Evolutionary conservation across 2,113 vertebrate genomes (phyloP).

Genomic region (Rhinopomastus cyanomelas): DNA sequence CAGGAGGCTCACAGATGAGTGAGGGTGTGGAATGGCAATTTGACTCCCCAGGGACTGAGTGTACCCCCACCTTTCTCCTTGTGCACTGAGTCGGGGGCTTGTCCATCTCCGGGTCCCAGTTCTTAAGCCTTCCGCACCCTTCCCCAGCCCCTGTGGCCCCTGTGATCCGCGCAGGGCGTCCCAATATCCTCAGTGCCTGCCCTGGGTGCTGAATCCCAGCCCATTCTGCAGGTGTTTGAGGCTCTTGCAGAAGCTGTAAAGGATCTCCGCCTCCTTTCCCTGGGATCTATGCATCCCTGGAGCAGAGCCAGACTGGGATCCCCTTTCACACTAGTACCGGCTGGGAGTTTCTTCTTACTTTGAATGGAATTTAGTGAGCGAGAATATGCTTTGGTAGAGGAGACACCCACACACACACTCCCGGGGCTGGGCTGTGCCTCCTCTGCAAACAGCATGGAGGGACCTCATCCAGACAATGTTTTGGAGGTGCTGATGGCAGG

Average conservation of each 20-base stretch:
- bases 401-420: not conserved
- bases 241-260: rapidly evolving
- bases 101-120: not conserved
- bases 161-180: not conserved
- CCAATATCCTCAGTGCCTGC: not conserved
- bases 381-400: not conserved
- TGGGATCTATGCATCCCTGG: rapidly evolving
- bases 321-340: not conserved
- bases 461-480: not conserved
- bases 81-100: rapidly evolving
- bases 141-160: not conserved
- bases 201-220: not conserved
- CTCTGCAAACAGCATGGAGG: not conserved
- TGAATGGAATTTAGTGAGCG: not conserved
- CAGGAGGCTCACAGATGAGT: not conserved
- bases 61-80: not conserved
- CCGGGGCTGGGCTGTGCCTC: not conserved
- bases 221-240: rapidly evolving
- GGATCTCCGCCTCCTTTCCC: not conserved
- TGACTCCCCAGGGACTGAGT: not conserved
- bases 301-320: not conserved
- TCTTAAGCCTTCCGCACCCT: not conserved
- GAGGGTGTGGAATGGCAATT: not conserved
- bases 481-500: not conserved
- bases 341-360: not conserved